Evolutionary conservation across 2,888 invertebrate genomes (phyloP).

Genomic region (Eulithis prunata): DNA sequence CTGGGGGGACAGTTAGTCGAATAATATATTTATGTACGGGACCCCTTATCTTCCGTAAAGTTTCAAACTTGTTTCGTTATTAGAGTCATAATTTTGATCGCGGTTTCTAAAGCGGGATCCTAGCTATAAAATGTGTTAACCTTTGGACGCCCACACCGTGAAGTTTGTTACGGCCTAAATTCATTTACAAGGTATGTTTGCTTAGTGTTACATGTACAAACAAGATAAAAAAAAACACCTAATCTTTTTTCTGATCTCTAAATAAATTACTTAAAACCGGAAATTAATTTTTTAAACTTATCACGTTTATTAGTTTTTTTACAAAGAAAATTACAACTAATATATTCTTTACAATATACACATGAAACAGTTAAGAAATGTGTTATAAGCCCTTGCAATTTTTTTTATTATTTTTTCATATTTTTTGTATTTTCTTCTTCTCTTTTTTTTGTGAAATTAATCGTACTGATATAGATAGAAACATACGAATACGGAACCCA

Average conservation of each 20-base stretch:
- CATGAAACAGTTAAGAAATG: too few species aligned
- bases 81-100: constrained; percentile 35
- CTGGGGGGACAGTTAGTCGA: constrained; percentile 53
- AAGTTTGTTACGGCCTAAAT: constrained; percentile 12
- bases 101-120: constrained; percentile 23
- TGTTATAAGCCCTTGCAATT: too few species aligned
- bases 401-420: too few species aligned
- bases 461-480: too few species aligned
- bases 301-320: too few species aligned
- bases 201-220: neutral
- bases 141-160: constrained; percentile 9
- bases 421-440: too few species aligned
- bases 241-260: neutral
- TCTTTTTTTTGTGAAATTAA: too few species aligned
- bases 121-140: constrained; percentile 27
- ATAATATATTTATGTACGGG: constrained; percentile 59
- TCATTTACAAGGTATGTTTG: constrained; percentile 1
- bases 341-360: too few species aligned
- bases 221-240: neutral
- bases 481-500: too few species aligned
- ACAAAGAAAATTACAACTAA: too few species aligned
- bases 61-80: constrained; percentile 36
- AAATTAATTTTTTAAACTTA: neutral
- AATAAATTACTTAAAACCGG: neutral
- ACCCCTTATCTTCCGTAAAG: constrained; percentile 34